phyloP scores from a whole-genome alignment of 2,888 invertebrate genomes.

The Lasioglossum figueresi region DNA sequence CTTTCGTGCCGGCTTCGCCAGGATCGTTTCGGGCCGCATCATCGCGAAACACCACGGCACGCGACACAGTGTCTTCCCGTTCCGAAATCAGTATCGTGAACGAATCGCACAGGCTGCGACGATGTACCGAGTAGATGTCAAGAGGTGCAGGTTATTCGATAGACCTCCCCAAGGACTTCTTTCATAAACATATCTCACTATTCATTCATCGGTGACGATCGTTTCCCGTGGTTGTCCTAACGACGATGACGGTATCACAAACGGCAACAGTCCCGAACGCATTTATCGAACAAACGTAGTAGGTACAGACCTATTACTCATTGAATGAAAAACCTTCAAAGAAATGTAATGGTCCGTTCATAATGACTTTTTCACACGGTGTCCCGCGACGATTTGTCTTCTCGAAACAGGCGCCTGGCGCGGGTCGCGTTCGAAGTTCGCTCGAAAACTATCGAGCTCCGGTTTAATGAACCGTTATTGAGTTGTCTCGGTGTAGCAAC shows the following conservation, averaged over 20 bases:
- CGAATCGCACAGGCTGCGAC: constrained; percentile 28
- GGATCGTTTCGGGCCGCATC: constrained; percentile 50
- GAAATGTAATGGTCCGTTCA: constrained; percentile 40
- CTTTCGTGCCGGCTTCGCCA: constrained; percentile 64
- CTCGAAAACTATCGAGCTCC: background rate
- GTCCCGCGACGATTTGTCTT: background rate
- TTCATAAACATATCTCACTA: constrained; percentile 45
- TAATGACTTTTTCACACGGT: constrained; percentile 24
- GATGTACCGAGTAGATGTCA: constrained; percentile 53
- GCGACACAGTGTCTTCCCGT: constrained; percentile 11
- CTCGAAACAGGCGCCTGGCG: background rate
- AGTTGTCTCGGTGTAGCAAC: background rate
- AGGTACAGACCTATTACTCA: constrained; percentile 29
- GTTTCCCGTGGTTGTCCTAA: background rate
- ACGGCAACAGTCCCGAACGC: constrained; percentile 36
- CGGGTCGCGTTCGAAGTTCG: background rate
- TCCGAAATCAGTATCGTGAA: background rate
- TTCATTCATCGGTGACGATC: constrained; percentile 28
- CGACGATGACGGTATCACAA: constrained; percentile 11
- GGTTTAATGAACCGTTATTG: constrained; percentile 11
- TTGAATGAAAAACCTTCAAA: constrained; percentile 37
- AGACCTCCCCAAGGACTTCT: constrained; percentile 28
- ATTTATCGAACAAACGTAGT: constrained; percentile 41
- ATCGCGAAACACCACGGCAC: constrained; percentile 50
- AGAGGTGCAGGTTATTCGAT: constrained; percentile 62